These are phyloP conservation scores for Labeo calbasu DNA, from an alignment of 2,797 vertebrate genomes.

Conservation along the genomic window DNA sequence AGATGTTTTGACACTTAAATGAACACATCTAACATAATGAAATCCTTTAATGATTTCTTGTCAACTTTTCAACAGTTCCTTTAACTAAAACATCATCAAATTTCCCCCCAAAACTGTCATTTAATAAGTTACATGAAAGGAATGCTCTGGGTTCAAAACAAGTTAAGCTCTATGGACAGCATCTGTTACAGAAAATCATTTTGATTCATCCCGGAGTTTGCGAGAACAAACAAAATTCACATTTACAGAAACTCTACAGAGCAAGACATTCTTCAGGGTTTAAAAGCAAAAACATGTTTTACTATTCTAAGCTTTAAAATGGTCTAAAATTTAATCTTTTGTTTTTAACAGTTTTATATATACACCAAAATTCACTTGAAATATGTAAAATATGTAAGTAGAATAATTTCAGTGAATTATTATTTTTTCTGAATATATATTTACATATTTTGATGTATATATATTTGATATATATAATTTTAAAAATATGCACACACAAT, in stretches of 20 bases:
- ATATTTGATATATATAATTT: too few relatives aligned
- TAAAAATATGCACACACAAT: too few relatives aligned
- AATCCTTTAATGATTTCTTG: slow-evolving; percentile 31
- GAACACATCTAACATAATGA: slow-evolving; percentile 25
- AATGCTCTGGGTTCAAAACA: not conserved
- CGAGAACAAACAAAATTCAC: not conserved
- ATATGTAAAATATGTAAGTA: too few relatives aligned
- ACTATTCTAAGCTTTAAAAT: not conserved
- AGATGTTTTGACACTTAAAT: slow-evolving; percentile 45
- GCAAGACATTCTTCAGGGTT: not conserved
- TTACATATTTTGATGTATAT: too few relatives aligned
- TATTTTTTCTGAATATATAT: too few relatives aligned
- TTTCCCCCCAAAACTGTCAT: slow-evolving; percentile 13
- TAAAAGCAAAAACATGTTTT: not conserved
- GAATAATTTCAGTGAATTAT: too few relatives aligned
- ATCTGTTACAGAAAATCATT: slow-evolving; percentile 1
- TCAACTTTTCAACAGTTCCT: slow-evolving; percentile 27
- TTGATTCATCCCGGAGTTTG: not conserved
- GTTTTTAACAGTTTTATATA: too few relatives aligned
- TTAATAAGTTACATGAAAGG: not conserved
- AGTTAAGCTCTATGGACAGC: slow-evolving; percentile 22
- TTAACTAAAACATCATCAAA: slow-evolving; percentile 27
- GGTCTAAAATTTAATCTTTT: not conserved
- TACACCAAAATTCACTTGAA: too few relatives aligned
- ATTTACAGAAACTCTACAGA: not conserved